Percentiles rank a stretch among this genome's conserved stretches.
These are phyloP conservation scores for Lycopodina hypogea DNA, from an alignment of 37 sponge, comb jelly and placozoan species.

Conservation along the genomic window DNA sequence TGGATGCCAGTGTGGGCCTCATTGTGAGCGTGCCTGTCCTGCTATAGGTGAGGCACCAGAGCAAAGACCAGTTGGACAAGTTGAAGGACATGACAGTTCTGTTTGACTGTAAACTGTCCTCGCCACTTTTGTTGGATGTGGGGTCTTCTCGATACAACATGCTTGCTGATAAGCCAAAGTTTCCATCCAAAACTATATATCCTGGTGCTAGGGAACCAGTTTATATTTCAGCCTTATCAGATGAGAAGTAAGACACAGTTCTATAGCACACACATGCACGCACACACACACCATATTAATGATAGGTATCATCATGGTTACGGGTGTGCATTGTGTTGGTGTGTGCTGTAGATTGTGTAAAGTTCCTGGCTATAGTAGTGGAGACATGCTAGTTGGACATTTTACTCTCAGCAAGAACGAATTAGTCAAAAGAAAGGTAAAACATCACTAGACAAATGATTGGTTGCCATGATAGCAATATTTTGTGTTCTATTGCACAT, in stretches of 20 bases:
- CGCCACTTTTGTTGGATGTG: slow-evolving; percentile 48
- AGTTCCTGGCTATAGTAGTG: slow-evolving; percentile 13
- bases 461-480: background rate
- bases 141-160: slow-evolving; percentile 11
- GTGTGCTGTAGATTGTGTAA: background rate
- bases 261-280: too few species aligned
- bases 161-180: slow-evolving; percentile 25
- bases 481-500: background rate
- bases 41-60: slow-evolving; percentile 54
- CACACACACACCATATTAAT: too few species aligned
- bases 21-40: too few species aligned
- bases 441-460: background rate
- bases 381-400: slow-evolving; percentile 47
- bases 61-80: slow-evolving; percentile 26
- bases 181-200: slow-evolving; percentile 8
- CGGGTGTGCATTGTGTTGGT: slow-evolving; percentile 17
- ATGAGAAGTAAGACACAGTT: slow-evolving; percentile 68
- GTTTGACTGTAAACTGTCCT: slow-evolving; percentile 60
- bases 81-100: slow-evolving; percentile 63
- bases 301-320: background rate
- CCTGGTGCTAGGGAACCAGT: slow-evolving; percentile 42
- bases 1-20: too few species aligned
- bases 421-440: slow-evolving; percentile 57
- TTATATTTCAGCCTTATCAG: slow-evolving; percentile 38
- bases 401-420: slow-evolving; percentile 56